phyloP scores from a whole-genome alignment of 2,113 vertebrate genomes.

The Phalacrocorax aristotelis region DNA sequence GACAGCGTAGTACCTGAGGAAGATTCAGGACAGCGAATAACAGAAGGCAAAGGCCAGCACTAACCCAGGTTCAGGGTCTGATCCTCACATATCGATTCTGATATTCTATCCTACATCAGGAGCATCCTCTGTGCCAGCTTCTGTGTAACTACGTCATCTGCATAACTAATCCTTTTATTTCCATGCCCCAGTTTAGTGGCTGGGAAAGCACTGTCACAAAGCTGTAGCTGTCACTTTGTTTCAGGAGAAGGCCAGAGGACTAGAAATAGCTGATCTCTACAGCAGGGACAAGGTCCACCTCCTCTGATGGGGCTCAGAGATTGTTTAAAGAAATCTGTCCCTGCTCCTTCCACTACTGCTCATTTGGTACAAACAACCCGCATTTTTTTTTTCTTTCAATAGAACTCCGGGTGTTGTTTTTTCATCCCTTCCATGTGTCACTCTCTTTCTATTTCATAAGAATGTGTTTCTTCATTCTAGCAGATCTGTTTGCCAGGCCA shows the following conservation, averaged over 20 bases:
- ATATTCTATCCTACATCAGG: background rate
- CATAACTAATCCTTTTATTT: slow-evolving; percentile 38
- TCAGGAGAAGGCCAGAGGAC: background rate
- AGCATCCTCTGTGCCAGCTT: background rate
- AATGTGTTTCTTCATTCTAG: background rate
- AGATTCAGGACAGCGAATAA: background rate
- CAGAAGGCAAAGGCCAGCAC: background rate
- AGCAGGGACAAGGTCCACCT: background rate
- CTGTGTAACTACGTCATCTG: background rate
- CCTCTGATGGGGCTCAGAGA: background rate
- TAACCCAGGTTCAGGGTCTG: background rate
- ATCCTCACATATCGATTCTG: background rate
- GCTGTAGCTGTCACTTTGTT: background rate
- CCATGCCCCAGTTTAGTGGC: background rate
- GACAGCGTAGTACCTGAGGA: background rate
- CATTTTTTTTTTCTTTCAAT: fast-evolving
- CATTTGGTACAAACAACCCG: background rate
- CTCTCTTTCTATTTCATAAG: background rate
- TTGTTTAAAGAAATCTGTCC: background rate
- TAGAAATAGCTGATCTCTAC: background rate
- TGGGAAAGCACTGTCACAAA: background rate
- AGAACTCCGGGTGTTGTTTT: background rate
- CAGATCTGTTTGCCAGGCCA: background rate
- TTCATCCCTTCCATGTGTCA: background rate
- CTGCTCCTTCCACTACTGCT: background rate